Percentiles rank a stretch among this genome's conserved stretches.
Conservation (phyloP, 1,140 invertebrate species). For the Triops cancriformis region DNA sequence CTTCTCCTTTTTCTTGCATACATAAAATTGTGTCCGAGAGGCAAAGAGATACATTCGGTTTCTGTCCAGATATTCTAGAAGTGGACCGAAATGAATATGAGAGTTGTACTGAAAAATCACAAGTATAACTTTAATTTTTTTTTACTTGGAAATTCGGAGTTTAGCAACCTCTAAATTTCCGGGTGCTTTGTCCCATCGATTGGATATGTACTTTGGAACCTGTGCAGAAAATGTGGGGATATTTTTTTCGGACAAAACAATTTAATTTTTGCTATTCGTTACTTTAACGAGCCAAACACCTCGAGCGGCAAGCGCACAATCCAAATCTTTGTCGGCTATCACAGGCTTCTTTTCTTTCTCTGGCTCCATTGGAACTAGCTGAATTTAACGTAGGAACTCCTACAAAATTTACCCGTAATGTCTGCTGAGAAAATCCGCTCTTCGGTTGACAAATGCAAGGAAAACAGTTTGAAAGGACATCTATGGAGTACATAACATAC, state of each 20-base stretch:
- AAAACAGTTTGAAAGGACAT: too few relatives aligned
- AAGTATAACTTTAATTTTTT: slow-evolving; percentile 35
- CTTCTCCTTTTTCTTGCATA: slow-evolving; percentile 56
- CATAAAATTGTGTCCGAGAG: slow-evolving; percentile 60
- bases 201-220: slow-evolving; percentile 86
- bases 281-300: slow-evolving; percentile 96
- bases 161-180: slow-evolving; percentile 68
- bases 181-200: slow-evolving; percentile 76
- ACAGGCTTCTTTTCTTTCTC: slow-evolving; percentile 26
- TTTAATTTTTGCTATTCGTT: slow-evolving; percentile 21
- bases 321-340: slow-evolving; percentile 43
- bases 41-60: slow-evolving; percentile 60
- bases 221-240: slow-evolving; percentile 36
- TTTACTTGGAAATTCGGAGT: slow-evolving; percentile 59
- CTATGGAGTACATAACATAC: too few relatives aligned
- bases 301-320: slow-evolving; percentile 74
- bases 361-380: background rate
- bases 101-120: background rate
- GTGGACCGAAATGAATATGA: slow-evolving; percentile 2
- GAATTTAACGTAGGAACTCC: too few relatives aligned
- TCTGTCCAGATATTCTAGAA: slow-evolving; percentile 44
- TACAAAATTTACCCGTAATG: too few relatives aligned
- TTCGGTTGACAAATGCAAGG: too few relatives aligned
- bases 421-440: too few relatives aligned
- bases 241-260: too few relatives aligned